Evolutionary conservation across 2,797 vertebrate species (phyloP).

Genomic region (Crotalus adamanteus): DNA sequence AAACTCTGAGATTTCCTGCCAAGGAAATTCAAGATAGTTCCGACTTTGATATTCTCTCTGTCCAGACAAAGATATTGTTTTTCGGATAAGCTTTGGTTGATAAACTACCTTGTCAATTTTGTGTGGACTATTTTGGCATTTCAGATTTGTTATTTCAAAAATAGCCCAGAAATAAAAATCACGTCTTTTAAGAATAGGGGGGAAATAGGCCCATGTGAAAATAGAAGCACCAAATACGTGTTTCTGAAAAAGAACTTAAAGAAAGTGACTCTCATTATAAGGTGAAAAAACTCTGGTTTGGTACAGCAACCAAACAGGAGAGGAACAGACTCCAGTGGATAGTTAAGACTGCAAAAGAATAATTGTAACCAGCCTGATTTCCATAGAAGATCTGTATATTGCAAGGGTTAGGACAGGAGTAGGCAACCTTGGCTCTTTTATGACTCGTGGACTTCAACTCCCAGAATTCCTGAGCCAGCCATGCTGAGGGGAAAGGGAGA

Average conservation of each 20-base stretch:
- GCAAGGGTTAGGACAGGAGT: no score
- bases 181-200: conserved; percentile 1
- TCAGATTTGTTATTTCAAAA: background rate
- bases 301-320: no score
- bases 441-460: no score
- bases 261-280: background rate
- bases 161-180: background rate
- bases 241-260: background rate
- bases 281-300: no score
- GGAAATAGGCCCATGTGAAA: background rate
- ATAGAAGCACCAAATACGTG: background rate
- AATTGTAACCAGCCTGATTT: no score
- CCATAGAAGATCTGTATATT: no score
- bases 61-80: background rate
- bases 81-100: background rate
- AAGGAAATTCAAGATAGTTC: background rate
- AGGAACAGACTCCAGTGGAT: no score
- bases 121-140: background rate
- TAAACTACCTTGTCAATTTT: background rate
- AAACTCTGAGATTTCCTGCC: background rate
- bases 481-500: no score
- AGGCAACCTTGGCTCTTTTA: no score
- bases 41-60: background rate
- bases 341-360: no score
- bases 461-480: no score